Conservation (phyloP, 2,888 invertebrate species). For the Odontothrips loti region DNA sequence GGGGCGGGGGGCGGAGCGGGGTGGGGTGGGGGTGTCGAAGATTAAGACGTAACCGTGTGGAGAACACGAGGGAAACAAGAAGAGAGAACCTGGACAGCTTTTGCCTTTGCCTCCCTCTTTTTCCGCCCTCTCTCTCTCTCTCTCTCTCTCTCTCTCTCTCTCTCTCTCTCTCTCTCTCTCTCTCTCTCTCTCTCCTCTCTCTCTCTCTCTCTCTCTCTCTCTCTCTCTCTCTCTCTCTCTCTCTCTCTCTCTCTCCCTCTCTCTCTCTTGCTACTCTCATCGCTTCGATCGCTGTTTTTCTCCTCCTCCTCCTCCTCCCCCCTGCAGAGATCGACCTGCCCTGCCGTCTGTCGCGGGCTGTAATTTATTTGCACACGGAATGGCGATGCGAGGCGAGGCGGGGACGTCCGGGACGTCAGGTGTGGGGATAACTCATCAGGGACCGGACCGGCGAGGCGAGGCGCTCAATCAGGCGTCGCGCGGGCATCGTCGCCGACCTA, state of each 20-base stretch:
- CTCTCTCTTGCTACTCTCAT: not conserved
- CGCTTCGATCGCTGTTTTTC: not conserved
- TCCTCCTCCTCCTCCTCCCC: not conserved
- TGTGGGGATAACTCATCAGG: not conserved
- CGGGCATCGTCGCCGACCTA: no score
- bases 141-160: conserved; percentile 22
- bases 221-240: not conserved
- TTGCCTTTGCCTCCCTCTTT: not conserved
- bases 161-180: conserved; percentile 24
- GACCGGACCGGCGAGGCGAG: no score
- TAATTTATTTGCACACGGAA: not conserved
- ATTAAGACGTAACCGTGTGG: conserved; percentile 24
- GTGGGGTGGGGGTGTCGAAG: not conserved
- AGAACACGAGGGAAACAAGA: conserved; percentile 17
- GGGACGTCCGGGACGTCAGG: not conserved
- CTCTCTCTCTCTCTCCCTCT: not conserved
- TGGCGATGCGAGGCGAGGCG: not conserved
- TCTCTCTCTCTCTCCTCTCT: conserved; percentile 4
- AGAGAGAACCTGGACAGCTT: not conserved
- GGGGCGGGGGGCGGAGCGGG: not conserved
- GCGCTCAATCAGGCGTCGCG: no score
- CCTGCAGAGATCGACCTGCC: not conserved
- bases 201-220: not conserved
- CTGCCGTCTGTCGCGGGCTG: not conserved
- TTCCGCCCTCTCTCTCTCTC: conserved; percentile 11